Conservation (phyloP, 1,140 invertebrate genomes). For the Tetraneura akinire region DNA sequence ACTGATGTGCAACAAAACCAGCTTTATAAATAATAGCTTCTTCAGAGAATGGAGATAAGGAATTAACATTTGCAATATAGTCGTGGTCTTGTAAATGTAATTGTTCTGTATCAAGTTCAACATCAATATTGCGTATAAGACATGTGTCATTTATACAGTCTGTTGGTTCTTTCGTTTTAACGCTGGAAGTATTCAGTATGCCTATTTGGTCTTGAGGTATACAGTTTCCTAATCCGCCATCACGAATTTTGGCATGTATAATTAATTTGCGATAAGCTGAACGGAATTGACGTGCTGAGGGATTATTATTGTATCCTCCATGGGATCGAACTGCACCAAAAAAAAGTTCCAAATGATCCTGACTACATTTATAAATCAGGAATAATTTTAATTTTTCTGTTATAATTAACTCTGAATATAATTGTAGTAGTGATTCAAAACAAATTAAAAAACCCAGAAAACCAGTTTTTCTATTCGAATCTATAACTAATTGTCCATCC, state of each 20-base stretch:
- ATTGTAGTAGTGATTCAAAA: neutral
- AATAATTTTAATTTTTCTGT: conserved; percentile 47
- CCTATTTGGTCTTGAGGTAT: conserved; percentile 44
- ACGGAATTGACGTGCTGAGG: conserved; percentile 44
- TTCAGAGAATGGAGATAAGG: conserved; percentile 29
- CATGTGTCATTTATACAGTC: conserved; percentile 22
- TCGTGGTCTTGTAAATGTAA: conserved; percentile 42
- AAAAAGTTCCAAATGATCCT: conserved; percentile 54
- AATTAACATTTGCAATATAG: conserved; percentile 26
- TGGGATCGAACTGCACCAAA: conserved; percentile 53
- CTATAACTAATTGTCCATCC: conserved; percentile 28
- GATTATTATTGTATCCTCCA: conserved; percentile 53
- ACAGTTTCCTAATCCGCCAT: conserved; percentile 43
- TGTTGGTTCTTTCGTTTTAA: conserved; percentile 9
- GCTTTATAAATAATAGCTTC: conserved; percentile 40
- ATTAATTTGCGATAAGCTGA: conserved; percentile 44
- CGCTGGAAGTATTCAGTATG: conserved; percentile 27
- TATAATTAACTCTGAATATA: conserved; percentile 10
- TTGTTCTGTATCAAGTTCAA: conserved; percentile 35
- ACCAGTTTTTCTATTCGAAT: conserved; percentile 33
- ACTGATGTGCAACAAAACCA: conserved; percentile 47
- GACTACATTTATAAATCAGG: conserved; percentile 53
- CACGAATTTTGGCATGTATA: conserved; percentile 35
- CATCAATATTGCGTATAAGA: conserved; percentile 30
- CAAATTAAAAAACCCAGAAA: conserved; percentile 24